Conservation (phyloP, 2,888 invertebrate species). For the Eulithis prunata region DNA sequence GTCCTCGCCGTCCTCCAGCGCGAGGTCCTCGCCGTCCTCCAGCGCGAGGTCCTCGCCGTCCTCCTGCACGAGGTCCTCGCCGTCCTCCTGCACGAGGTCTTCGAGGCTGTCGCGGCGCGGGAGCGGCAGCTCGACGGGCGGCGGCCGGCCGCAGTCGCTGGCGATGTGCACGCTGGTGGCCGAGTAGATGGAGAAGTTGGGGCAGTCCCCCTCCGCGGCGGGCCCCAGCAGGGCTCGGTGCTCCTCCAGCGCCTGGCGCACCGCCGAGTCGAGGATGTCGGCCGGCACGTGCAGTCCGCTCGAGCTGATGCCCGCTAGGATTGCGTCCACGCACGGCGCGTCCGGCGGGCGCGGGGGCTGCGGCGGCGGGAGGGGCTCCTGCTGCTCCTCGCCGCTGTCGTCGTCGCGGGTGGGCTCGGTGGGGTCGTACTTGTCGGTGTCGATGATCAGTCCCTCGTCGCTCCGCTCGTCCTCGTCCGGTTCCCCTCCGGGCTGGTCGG, state of each 20-base stretch:
- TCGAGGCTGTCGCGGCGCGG: constrained; percentile 19
- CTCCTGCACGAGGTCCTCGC: too few species aligned
- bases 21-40: too few species aligned
- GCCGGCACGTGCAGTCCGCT: constrained; percentile 54
- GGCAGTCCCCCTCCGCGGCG: constrained; percentile 88
- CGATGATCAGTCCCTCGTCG: constrained; percentile 85
- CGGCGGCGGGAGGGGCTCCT: constrained; percentile 20
- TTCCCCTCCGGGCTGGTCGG: constrained; percentile 7
- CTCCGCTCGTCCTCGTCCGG: constrained; percentile 80
- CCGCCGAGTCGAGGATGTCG: constrained; percentile 64
- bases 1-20: background rate
- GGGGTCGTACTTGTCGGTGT: constrained; percentile 84
- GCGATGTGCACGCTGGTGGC: constrained; percentile 91
- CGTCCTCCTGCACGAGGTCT: too few species aligned
- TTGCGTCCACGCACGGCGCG: constrained; percentile 46
- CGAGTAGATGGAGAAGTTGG: constrained; percentile 94
- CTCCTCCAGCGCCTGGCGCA: constrained; percentile 68
- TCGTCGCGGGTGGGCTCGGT: constrained; percentile 79
- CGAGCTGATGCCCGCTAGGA: constrained; percentile 56
- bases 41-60: background rate
- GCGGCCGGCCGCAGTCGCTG: constrained; percentile 62
- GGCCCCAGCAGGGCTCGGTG: constrained; percentile 62
- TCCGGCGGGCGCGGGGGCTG: constrained; percentile 25
- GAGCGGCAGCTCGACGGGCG: constrained; percentile 36
- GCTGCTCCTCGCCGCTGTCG: constrained; percentile 58